Percentiles rank a stretch among this genome's conserved stretches.
Conservation (phyloP, 2,888 invertebrate species). For the Myopa testacea region DNA sequence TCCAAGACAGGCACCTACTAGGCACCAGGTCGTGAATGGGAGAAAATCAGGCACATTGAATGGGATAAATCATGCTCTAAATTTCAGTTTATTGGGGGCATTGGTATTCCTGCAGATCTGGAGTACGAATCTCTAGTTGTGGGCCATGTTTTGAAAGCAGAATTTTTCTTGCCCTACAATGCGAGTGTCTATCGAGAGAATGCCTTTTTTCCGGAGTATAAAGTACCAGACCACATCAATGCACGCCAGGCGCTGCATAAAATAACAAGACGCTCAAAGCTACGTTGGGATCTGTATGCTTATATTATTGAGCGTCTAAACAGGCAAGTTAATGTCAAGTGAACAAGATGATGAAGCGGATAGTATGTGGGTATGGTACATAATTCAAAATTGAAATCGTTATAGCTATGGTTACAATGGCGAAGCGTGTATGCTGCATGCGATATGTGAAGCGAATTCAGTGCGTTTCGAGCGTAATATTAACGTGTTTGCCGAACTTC, state of each 20-base stretch:
- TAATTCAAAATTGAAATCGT: background rate
- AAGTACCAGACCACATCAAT: slow-evolving; percentile 37
- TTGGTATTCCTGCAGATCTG: slow-evolving; percentile 63
- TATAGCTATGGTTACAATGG: slow-evolving; percentile 60
- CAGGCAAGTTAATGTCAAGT: slow-evolving; percentile 47
- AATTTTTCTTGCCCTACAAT: slow-evolving; percentile 59
- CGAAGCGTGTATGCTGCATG: slow-evolving; percentile 57
- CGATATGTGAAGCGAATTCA: slow-evolving; percentile 59
- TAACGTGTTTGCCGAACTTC: slow-evolving; percentile 56
- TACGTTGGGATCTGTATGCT: slow-evolving; percentile 57
- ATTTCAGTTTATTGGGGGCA: slow-evolving; percentile 60
- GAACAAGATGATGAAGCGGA: background rate
- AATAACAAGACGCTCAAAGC: slow-evolving; percentile 41
- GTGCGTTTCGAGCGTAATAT: slow-evolving; percentile 54
- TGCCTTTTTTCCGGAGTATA: slow-evolving; percentile 60
- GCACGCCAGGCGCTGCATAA: slow-evolving; percentile 17
- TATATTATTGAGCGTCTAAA: slow-evolving; percentile 55
- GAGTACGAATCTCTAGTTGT: slow-evolving; percentile 59
- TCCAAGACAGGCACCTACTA: slow-evolving; percentile 60
- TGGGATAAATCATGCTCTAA: background rate
- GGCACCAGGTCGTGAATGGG: slow-evolving; percentile 55
- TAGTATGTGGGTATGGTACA: background rate
- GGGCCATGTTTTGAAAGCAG: slow-evolving; percentile 60
- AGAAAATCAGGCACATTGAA: background rate
- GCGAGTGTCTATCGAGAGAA: slow-evolving; percentile 59